Evolutionary conservation across 1,140 invertebrate species (phyloP).

Genomic region (Nasonia vitripennis): DNA sequence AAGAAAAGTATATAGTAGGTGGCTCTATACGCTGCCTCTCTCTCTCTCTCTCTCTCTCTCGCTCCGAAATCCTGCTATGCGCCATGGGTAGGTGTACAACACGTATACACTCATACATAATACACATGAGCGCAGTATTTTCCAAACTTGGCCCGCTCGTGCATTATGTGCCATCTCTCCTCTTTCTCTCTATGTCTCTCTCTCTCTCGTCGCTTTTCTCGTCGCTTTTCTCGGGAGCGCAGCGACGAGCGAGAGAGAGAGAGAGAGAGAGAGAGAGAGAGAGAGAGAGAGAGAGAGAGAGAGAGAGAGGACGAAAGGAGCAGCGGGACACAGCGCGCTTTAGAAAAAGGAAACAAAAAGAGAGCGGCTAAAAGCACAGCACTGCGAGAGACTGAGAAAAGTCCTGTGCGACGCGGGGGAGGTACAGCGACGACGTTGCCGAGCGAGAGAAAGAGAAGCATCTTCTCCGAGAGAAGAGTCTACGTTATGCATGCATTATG

Average conservation of each 20-base stretch:
- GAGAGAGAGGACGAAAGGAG: background rate
- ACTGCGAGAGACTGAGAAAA: background rate
- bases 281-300: too few relatives aligned
- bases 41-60: too few relatives aligned
- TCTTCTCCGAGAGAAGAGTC: too few relatives aligned
- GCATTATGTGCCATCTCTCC: conserved; percentile 20
- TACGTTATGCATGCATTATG: too few relatives aligned
- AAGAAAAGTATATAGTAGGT: conserved; percentile 4
- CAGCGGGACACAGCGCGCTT: background rate
- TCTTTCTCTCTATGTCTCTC: background rate
- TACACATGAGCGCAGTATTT: conserved; percentile 6
- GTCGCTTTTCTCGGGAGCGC: background rate
- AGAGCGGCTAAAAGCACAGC: conserved; percentile 21
- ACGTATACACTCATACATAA: background rate
- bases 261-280: background rate
- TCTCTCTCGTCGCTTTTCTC: background rate
- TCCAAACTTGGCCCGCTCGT: conserved; percentile 9
- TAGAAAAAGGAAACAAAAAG: conserved; percentile 30
- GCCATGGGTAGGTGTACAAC: background rate
- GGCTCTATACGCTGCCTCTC: background rate
- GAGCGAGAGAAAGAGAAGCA: background rate
- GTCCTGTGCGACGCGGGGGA: background rate
- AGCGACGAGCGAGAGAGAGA: too few relatives aligned
- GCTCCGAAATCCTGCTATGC: background rate
- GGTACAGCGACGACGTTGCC: background rate